These are phyloP conservation scores for Catharus minimus DNA, from an alignment of 2,113 vertebrate species.

Conservation along the genomic window DNA sequence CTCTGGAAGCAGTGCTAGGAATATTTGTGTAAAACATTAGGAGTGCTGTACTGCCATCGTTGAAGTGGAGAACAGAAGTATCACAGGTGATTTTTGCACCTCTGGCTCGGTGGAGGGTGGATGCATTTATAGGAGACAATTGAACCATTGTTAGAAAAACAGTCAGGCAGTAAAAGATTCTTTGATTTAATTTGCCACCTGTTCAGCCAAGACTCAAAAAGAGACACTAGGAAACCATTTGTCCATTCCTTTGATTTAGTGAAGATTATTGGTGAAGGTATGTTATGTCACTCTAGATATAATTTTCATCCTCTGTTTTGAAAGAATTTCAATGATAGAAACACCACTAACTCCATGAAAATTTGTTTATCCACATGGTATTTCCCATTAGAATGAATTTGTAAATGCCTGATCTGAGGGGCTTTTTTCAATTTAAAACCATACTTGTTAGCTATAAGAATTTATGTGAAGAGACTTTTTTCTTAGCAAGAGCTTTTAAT, in stretches of 20 bases:
- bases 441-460: neutral
- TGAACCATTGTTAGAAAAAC: neutral
- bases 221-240: neutral
- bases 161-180: neutral
- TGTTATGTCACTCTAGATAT: neutral
- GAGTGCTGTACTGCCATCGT: accelerated
- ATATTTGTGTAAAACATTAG: neutral
- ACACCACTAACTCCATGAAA: neutral
- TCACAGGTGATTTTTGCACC: neutral
- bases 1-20: neutral
- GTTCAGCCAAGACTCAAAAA: neutral
- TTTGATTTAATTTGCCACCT: neutral
- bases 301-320: neutral
- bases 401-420: neutral
- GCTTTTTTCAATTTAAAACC: neutral
- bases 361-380: neutral
- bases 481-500: neutral
- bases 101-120: neutral
- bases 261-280: neutral
- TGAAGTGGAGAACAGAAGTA: neutral
- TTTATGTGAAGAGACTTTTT: neutral
- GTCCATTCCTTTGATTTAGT: neutral
- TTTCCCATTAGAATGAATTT: neutral
- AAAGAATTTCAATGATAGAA: neutral
- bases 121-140: neutral